phyloP scores from a whole-genome alignment of 2,797 vertebrate species.

The Threskiornis aethiopicus region DNA sequence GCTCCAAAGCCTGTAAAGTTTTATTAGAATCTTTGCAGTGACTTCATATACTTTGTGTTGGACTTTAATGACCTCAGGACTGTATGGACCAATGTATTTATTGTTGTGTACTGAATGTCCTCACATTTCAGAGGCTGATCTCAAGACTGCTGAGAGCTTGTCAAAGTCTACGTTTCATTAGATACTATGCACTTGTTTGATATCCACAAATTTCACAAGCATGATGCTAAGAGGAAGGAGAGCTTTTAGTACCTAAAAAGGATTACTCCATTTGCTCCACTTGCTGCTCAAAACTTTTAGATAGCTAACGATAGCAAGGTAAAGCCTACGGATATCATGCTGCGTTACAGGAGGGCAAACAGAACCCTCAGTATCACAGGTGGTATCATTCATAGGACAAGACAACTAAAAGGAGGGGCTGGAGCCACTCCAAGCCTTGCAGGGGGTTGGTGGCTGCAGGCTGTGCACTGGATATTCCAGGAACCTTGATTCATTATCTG shows the following conservation, averaged over 20 bases:
- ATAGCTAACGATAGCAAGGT: neutral
- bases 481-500: neutral
- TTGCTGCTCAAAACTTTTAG: neutral
- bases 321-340: neutral
- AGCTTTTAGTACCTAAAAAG: neutral
- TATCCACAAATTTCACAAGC: neutral
- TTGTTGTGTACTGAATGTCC: neutral
- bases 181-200: neutral
- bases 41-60: neutral
- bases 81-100: neutral
- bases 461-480: neutral
- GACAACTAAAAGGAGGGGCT: neutral
- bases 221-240: neutral
- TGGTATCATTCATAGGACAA: neutral
- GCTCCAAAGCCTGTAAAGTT: neutral
- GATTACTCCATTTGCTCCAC: neutral
- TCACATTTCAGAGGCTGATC: neutral
- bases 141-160: neutral
- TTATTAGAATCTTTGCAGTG: conserved; percentile 13
- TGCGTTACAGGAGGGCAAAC: neutral
- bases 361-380: neutral
- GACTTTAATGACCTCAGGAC: neutral
- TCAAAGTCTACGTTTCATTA: neutral
- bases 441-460: neutral
- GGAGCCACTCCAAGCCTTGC: neutral